phyloP scores from a whole-genome alignment of 2,888 invertebrate species.

The Zaprionus bogoriensis region DNA sequence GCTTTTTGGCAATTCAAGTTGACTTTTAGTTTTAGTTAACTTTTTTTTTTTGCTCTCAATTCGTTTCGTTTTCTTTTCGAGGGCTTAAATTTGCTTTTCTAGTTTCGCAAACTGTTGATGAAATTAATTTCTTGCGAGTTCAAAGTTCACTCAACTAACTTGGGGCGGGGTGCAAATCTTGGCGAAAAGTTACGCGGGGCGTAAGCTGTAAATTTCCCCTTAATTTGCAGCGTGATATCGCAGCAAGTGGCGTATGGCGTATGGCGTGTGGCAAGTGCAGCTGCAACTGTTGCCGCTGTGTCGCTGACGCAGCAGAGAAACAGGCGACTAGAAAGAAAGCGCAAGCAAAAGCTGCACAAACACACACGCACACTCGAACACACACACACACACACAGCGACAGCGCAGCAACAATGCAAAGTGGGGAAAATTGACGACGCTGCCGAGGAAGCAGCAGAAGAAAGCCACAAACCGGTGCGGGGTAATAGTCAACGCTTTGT shows the following conservation, averaged over 20 bases:
- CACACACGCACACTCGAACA: constrained; percentile 5
- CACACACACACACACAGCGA: background rate
- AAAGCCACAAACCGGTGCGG: constrained; percentile 57
- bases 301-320: constrained; percentile 54
- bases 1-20: background rate
- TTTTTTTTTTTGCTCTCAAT: no score
- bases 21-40: background rate
- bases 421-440: constrained; percentile 18
- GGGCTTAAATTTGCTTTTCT: background rate
- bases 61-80: background rate
- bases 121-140: background rate
- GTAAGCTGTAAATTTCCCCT: background rate
- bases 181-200: background rate
- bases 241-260: no score
- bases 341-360: constrained; percentile 57
- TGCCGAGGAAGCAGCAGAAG: constrained; percentile 19
- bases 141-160: background rate
- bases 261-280: constrained; percentile 45
- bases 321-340: constrained; percentile 76
- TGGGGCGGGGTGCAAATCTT: background rate
- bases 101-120: background rate
- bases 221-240: background rate
- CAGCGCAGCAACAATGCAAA: background rate
- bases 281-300: constrained; percentile 60
- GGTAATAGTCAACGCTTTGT: constrained; percentile 10